Conservation (phyloP, 1,140 invertebrate species). For the Radopholus similis region DNA sequence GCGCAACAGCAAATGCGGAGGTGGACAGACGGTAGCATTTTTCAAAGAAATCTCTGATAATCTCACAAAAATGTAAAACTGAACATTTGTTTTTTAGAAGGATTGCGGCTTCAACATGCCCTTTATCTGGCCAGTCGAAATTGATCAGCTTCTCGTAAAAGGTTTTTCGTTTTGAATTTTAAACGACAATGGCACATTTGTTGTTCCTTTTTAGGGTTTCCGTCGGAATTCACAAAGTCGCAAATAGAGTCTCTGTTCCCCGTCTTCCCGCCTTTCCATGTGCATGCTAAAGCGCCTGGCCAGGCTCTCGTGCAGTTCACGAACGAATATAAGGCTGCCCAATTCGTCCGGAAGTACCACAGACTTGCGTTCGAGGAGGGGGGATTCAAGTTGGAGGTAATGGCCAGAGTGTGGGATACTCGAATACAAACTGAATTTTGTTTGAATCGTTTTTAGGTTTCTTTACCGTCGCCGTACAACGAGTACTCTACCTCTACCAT, state of each 20-base stretch:
- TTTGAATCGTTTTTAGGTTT: too few species aligned
- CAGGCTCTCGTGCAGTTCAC: constrained; percentile 15
- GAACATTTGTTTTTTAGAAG: too few species aligned
- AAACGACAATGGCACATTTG: neutral
- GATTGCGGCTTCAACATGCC: too few species aligned
- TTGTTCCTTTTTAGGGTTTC: neutral
- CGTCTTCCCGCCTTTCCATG: constrained; percentile 17
- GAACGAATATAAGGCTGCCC: constrained; percentile 23
- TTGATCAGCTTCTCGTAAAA: neutral
- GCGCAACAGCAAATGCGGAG: too few species aligned
- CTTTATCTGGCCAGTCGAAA: too few species aligned
- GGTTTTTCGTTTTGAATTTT: neutral
- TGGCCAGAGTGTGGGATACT: too few species aligned
- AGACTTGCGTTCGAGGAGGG: constrained; percentile 6
- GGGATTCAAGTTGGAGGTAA: constrained; percentile 7
- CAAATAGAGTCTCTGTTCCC: constrained; percentile 21
- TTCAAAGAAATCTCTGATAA: too few species aligned
- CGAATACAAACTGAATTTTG: too few species aligned
- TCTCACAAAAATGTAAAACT: too few species aligned
- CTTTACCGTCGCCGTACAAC: too few species aligned
- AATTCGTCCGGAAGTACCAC: constrained; percentile 9
- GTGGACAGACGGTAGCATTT: too few species aligned
- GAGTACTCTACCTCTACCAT: too few species aligned
- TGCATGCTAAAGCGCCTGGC: neutral
- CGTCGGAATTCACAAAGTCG: constrained; percentile 5